A percentile compares a stretch with the other conserved stretches of the same genome.
phyloP scores from a whole-genome alignment of 2,113 vertebrate genomes.

The Ophthalmolycus amberensis region DNA sequence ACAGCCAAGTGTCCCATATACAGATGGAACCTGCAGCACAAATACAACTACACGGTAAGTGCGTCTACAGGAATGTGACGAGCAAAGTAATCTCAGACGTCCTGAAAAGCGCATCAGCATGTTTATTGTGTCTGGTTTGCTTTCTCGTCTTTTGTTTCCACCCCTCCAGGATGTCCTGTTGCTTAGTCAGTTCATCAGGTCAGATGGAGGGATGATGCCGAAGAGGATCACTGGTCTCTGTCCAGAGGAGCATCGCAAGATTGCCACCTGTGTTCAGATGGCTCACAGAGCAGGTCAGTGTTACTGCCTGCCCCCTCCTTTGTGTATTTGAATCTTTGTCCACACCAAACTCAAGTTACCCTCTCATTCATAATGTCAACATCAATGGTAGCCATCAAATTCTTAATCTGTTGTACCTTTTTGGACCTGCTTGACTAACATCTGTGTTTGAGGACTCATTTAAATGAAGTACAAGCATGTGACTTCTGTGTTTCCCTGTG shows the following conservation, averaged over 20 bases:
- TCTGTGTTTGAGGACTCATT: background rate
- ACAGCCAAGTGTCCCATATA: constrained; percentile 95
- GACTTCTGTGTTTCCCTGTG: constrained; percentile 2
- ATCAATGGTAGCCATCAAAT: background rate
- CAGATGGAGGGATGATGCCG: constrained; percentile 93
- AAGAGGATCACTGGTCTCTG: constrained; percentile 92
- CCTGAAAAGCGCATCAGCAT: background rate
- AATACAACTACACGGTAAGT: constrained; percentile 92
- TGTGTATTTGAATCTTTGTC: background rate
- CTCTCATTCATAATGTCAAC: background rate
- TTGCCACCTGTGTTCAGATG: constrained; percentile 95
- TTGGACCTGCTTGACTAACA: background rate
- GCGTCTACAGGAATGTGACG: background rate
- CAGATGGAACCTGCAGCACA: constrained; percentile 96
- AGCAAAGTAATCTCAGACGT: background rate
- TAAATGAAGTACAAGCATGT: background rate
- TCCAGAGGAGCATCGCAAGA: constrained; percentile 91
- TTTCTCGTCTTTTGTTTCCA: background rate
- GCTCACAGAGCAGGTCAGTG: constrained; percentile 93
- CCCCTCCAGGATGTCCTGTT: constrained; percentile 90
- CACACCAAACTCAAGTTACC: background rate
- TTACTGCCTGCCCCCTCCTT: background rate
- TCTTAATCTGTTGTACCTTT: background rate
- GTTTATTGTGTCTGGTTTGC: background rate
- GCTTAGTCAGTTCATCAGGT: constrained; percentile 95